phyloP scores from a whole-genome alignment of 2,888 invertebrate genomes.

The Andrena flavipes region DNA sequence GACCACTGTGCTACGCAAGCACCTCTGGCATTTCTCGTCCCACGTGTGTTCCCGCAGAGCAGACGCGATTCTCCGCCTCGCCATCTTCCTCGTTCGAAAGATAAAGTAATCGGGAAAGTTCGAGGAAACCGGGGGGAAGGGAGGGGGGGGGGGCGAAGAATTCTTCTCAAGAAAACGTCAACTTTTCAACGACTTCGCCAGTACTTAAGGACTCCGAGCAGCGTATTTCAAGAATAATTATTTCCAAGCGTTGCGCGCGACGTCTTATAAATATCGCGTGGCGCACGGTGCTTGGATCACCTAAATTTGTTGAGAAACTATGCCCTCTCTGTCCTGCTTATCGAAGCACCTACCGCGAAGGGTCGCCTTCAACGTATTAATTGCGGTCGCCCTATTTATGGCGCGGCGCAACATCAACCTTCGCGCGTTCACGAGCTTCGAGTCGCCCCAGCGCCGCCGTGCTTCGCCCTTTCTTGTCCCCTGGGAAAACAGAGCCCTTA shows the following conservation, averaged over 20 bases:
- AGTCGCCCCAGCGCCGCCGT: neutral
- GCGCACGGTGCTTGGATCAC: neutral
- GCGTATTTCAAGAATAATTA: constrained; percentile 11
- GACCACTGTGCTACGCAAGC: no score
- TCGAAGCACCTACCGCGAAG: constrained; percentile 36
- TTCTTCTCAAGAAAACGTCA: neutral
- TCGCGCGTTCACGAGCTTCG: constrained; percentile 4
- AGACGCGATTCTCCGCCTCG: neutral
- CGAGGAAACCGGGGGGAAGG: neutral
- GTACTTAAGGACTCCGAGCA: constrained; percentile 1
- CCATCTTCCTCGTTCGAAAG: neutral
- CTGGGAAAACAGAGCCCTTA: neutral
- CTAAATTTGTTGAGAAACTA: constrained; percentile 43
- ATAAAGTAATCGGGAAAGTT: constrained; percentile 21
- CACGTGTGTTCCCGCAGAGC: neutral
- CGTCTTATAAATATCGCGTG: constrained; percentile 37
- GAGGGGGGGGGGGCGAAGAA: neutral
- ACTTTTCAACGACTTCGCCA: constrained; percentile 5
- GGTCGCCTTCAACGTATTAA: constrained; percentile 47
- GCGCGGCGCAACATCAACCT: constrained; percentile 13
- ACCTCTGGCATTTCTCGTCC: neutral
- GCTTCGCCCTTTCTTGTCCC: neutral
- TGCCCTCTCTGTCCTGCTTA: constrained; percentile 20
- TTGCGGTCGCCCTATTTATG: constrained; percentile 48
- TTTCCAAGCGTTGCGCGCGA: neutral